Percentiles rank a stretch among this genome's conserved stretches.
Evolutionary conservation across 2,113 vertebrate genomes (phyloP).

Genomic region (Eonycteris spelaea): DNA sequence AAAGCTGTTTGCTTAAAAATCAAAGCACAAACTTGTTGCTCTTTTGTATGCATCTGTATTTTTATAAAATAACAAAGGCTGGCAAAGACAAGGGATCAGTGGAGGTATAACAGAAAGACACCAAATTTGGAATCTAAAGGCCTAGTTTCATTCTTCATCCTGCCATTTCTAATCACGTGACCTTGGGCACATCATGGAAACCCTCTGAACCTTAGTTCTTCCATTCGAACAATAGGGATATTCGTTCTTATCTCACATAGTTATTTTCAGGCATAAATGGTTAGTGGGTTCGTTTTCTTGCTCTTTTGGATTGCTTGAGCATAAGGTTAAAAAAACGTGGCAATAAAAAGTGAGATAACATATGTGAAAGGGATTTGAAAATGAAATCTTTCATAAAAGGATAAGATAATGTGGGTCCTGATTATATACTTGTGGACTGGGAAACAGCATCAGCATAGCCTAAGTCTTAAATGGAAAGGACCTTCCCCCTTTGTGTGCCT

Average conservation of each 20-base stretch:
- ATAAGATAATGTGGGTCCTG: neutral
- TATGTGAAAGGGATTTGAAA: conserved; percentile 13
- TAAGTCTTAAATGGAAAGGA: neutral
- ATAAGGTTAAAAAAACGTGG: neutral
- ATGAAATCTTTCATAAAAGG: neutral
- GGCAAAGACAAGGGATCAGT: neutral
- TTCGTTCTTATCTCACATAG: neutral
- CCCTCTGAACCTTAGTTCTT: neutral
- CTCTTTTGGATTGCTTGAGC: neutral
- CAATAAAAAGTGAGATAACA: neutral
- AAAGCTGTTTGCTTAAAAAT: neutral
- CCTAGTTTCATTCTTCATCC: neutral
- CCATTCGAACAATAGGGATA: neutral
- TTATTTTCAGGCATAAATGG: neutral
- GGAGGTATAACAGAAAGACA: neutral
- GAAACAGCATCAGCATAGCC: neutral
- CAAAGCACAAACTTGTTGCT: neutral
- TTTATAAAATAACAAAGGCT: neutral
- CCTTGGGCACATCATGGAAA: neutral
- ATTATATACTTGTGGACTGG: neutral
- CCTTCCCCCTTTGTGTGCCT: neutral
- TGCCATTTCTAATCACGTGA: neutral
- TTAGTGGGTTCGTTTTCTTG: conserved; percentile 3
- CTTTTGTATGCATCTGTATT: neutral
- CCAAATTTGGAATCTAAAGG: neutral